Evolutionary conservation across 2,113 vertebrate genomes (phyloP), one percentile per base, ranked within the genome.

Genomic region (Propithecus coquereli): DNA sequence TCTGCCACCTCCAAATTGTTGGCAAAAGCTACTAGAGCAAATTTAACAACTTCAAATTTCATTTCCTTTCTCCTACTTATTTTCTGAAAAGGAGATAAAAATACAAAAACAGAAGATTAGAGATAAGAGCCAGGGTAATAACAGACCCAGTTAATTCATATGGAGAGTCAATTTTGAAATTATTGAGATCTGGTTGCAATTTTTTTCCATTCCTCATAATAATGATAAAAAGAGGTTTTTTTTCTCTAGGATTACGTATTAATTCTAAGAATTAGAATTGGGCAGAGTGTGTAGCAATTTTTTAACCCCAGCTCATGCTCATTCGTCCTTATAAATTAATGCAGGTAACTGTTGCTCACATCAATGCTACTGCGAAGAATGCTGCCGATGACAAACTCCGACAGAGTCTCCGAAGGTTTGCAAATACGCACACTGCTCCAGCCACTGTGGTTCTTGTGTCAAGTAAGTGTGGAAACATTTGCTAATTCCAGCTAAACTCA

Each of bases 311-410:
- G 25, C 45, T 80, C 17, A 71, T 66, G 22, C 59, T 87, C n/a
- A 17, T 76, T 84, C 16, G 6, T 68, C 59, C 20, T 90, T 81
- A 27, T 92, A 73, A n/a, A 96, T 87, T 71, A 88, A 84, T 50
- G n/a, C 96, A 99, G 99, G 99, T 99, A 86, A 99, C 99, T 0
- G 99, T 99, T 96, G 99, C 99, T 94, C 99, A 99, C 91, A 99
- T 99, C 95, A 99, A 99, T 40, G 99, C 99, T 87, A 99, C 99
- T n/a, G 99, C 99, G 52, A 99, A 99, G 98, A 99, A 99, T 34
- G 99, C 99, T 83, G 99, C 99, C 13, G 99, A 99, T 84, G 99
- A 99, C 95, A 99, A 99, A 82, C 99, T 99, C 76, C 98, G 99
- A 25, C 99, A 99, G 98, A 99, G 99, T 94, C 98, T 99, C 1